These are phyloP conservation scores for Calephelis virginiensis DNA, from an alignment of 1,140 invertebrate genomes.

Conservation along the genomic window DNA sequence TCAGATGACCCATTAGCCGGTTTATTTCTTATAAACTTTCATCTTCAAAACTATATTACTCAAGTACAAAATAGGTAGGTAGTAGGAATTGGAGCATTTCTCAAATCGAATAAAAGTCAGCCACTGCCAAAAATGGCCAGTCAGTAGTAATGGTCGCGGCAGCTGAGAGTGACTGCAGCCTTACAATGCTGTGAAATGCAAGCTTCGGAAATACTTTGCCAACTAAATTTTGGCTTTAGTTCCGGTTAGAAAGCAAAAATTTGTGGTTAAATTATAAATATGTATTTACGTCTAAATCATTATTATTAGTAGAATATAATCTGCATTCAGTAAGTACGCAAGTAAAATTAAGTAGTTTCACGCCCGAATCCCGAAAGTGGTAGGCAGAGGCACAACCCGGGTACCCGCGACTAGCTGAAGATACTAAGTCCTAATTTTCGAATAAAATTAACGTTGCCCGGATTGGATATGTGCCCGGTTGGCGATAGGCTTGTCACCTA, in stretches of 20 bases:
- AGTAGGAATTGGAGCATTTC: neutral
- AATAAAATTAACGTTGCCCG: too few species aligned
- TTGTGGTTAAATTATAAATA: slow-evolving; percentile 1
- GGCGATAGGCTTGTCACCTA: too few species aligned
- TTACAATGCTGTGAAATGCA: slow-evolving; percentile 15
- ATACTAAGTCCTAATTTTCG: too few species aligned
- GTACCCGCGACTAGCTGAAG: too few species aligned
- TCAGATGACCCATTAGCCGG: too few species aligned
- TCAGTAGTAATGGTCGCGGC: slow-evolving; percentile 12
- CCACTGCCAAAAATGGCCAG: slow-evolving; percentile 10
- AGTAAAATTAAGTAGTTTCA: too few species aligned
- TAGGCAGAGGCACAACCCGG: too few species aligned
- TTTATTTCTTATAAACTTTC: too few species aligned
- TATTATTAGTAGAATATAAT: neutral
- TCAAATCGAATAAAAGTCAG: slow-evolving; percentile 14
- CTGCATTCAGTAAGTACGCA: too few species aligned
- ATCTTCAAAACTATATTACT: too few species aligned
- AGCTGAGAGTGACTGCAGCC: slow-evolving; percentile 9
- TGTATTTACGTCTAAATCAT: neutral
- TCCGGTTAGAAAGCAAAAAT: slow-evolving; percentile 1
- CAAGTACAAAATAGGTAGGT: neutral
- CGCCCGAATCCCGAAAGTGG: too few species aligned
- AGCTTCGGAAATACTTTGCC: slow-evolving; percentile 9
- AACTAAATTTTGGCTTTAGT: slow-evolving; percentile 10
- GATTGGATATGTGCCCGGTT: too few species aligned